phyloP scores from a whole-genome alignment of 1,140 invertebrate species.

The Saccostrea cuccullata region DNA sequence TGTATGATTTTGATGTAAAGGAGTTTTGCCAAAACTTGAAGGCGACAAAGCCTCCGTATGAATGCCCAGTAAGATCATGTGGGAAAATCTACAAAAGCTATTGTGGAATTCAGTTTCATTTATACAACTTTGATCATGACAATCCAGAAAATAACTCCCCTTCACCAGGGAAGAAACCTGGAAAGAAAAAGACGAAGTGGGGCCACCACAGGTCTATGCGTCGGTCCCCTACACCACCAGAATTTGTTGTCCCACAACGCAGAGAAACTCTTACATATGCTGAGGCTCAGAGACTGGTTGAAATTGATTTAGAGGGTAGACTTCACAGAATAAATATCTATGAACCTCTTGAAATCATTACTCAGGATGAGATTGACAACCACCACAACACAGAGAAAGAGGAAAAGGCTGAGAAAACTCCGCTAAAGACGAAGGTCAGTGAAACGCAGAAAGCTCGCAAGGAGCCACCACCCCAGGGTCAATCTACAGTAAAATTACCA shows the following conservation, averaged over 20 bases:
- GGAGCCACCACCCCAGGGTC: slow-evolving; percentile 63
- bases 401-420: slow-evolving; percentile 75
- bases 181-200: slow-evolving; percentile 68
- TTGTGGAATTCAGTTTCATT: slow-evolving; percentile 90
- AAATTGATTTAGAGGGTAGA: slow-evolving; percentile 89
- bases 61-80: slow-evolving; percentile 90
- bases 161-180: slow-evolving; percentile 64
- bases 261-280: slow-evolving; percentile 84
- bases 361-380: slow-evolving; percentile 77
- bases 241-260: slow-evolving; percentile 70
- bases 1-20: slow-evolving; percentile 89
- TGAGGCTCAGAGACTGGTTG: slow-evolving; percentile 89
- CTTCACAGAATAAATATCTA: slow-evolving; percentile 80
- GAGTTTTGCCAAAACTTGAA: slow-evolving; percentile 90
- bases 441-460: slow-evolving; percentile 73
- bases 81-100: slow-evolving; percentile 91
- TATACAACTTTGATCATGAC: slow-evolving; percentile 90
- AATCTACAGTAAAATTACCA: slow-evolving; percentile 82
- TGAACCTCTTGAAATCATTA: slow-evolving; percentile 79
- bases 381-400: slow-evolving; percentile 77
- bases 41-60: slow-evolving; percentile 89
- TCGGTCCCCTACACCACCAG: slow-evolving; percentile 77
- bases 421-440: slow-evolving; percentile 64
- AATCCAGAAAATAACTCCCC: slow-evolving; percentile 74
- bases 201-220: slow-evolving; percentile 71